Percentiles rank a stretch among this genome's conserved stretches.
phyloP scores from a whole-genome alignment of 2,888 invertebrate species.

The Eristalinus sepulchralis region DNA sequence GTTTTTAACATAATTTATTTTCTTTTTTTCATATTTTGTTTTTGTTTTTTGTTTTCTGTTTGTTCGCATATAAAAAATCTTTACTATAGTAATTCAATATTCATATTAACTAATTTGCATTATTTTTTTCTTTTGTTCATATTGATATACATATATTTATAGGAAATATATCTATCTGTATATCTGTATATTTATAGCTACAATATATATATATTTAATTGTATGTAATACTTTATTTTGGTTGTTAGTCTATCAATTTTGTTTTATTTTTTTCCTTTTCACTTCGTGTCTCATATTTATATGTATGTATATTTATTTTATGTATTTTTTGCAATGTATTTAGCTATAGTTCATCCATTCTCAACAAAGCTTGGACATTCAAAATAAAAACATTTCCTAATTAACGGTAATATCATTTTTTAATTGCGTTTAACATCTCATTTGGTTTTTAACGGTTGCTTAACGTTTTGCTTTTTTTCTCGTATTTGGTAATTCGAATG shows the following conservation, averaged over 20 bases:
- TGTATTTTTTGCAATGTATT: conserved; percentile 16
- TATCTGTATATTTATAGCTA: conserved; percentile 58
- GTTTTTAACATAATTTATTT: conserved; percentile 45
- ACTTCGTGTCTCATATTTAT: conserved; percentile 41
- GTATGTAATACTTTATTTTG: conserved; percentile 66
- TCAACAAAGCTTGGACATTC: conserved; percentile 66
- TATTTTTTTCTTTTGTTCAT: conserved; percentile 12
- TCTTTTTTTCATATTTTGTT: background rate
- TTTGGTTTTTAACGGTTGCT: conserved; percentile 27
- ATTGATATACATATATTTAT: conserved; percentile 45
- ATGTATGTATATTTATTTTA: conserved; percentile 29
- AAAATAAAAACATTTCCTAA: conserved; percentile 60
- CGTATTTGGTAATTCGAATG: background rate
- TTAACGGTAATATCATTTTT: conserved; percentile 66
- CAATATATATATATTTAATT: conserved; percentile 55
- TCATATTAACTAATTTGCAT: conserved; percentile 66
- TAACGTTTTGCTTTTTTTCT: conserved; percentile 12
- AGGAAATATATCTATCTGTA: conserved; percentile 53
- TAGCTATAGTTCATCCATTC: conserved; percentile 46
- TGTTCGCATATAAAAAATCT: conserved; percentile 70
- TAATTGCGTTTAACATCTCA: conserved; percentile 60
- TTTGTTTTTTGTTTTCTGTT: conserved; percentile 41
- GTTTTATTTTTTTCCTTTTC: conserved; percentile 17
- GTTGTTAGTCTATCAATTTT: conserved; percentile 70
- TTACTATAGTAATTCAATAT: conserved; percentile 60